Conservation (phyloP, 2,888 invertebrate species). For the Chrysopilus asiliformis region DNA sequence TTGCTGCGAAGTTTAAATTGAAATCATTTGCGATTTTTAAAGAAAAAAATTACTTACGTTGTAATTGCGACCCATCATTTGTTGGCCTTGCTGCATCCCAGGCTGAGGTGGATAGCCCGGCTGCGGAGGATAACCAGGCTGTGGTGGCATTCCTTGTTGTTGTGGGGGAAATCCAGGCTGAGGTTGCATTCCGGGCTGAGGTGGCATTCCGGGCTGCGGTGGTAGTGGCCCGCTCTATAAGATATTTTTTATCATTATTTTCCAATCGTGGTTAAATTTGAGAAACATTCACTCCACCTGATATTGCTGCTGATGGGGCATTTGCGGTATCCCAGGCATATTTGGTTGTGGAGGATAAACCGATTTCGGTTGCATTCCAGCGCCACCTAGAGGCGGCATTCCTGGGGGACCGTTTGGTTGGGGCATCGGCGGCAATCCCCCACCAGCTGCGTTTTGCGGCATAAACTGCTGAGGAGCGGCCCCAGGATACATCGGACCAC, state of each 20-base stretch:
- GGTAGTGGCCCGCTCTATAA: no score
- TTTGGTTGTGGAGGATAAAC: conserved; percentile 6
- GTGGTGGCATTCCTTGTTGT: conserved; percentile 9
- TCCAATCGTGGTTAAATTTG: conserved; percentile 19
- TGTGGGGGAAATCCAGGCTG: conserved; percentile 10
- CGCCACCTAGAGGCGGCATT: no score
- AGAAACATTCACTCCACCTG: conserved; percentile 5
- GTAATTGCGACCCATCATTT: no score
- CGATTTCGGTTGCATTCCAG: no score
- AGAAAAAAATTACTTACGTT: conserved; percentile 18
- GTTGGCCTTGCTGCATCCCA: conserved; percentile 21
- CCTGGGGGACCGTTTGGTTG: no score
- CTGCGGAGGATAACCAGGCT: conserved; percentile 4
- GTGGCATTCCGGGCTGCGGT: conserved; percentile 5
- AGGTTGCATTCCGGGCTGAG: conserved; percentile 7
- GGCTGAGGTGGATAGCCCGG: conserved; percentile 11
- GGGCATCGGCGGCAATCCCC: no score
- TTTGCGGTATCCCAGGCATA: conserved; percentile 7
- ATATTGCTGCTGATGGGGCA: conserved; percentile 3
- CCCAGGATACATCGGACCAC: no score
- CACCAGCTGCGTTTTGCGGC: no score
- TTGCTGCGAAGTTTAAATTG: conserved; percentile 21
- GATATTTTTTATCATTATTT: no score
- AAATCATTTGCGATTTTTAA: conserved; percentile 16
- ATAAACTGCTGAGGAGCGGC: no score